Evolutionary conservation across 2,888 invertebrate species (phyloP).

Genomic region (Spicauda simplicius): DNA sequence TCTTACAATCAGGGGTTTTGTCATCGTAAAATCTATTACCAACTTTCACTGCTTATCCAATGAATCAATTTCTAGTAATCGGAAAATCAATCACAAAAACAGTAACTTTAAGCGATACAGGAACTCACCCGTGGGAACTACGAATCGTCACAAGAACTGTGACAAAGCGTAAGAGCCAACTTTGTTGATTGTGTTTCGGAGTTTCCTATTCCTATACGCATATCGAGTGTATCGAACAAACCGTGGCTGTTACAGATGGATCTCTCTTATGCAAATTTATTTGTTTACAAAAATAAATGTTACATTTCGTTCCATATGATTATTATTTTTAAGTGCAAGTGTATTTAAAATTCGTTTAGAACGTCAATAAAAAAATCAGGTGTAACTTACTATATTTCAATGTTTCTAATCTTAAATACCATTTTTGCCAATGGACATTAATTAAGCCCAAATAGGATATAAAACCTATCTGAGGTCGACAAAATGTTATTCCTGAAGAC

Average conservation of each 20-base stretch:
- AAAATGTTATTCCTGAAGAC: too few species aligned
- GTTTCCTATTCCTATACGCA: slow-evolving; percentile 20
- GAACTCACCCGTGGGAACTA: slow-evolving; percentile 60
- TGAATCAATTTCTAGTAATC: slow-evolving; percentile 59
- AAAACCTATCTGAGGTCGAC: too few species aligned
- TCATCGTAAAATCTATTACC: slow-evolving; percentile 39
- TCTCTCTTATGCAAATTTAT: too few species aligned
- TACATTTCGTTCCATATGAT: too few species aligned
- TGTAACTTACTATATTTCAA: too few species aligned
- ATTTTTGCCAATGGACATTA: too few species aligned
- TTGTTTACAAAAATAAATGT: too few species aligned
- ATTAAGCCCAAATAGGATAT: too few species aligned
- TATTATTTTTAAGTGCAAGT: too few species aligned
- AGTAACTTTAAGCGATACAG: slow-evolving; percentile 53
- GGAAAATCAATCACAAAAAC: slow-evolving; percentile 64
- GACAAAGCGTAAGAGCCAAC: slow-evolving; percentile 47
- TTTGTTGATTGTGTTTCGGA: slow-evolving; percentile 49
- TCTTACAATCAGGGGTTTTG: slow-evolving; percentile 43
- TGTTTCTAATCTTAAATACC: too few species aligned
- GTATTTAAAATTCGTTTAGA: too few species aligned
- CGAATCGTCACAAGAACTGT: slow-evolving; percentile 45
- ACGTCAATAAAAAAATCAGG: too few species aligned
- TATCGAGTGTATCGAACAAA: slow-evolving; percentile 10
- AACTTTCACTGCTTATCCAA: slow-evolving; percentile 57
- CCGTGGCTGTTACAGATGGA: not conserved